Evolutionary conservation across 2,113 vertebrate species (phyloP).

Genomic region (Cisticola juncidis): DNA sequence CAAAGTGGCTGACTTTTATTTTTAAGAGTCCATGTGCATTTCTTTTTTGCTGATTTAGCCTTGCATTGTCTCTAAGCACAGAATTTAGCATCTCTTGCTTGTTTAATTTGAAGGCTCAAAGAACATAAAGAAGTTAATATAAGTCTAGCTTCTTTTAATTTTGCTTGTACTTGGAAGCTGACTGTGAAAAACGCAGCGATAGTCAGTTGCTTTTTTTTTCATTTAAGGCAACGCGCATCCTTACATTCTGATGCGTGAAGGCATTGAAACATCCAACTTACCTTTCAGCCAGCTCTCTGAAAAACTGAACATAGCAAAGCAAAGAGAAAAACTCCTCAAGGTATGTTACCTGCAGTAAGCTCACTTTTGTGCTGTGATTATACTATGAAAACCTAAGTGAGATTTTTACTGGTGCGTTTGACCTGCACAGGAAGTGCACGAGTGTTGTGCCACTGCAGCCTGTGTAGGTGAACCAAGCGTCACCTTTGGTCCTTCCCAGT

Average conservation of each 20-base stretch:
- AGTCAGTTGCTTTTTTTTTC: constrained; percentile 38
- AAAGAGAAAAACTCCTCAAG: constrained; percentile 75
- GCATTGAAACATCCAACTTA: constrained; percentile 65
- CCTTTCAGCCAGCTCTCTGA: constrained; percentile 70
- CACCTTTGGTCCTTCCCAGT: not conserved
- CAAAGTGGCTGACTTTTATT: constrained; percentile 42
- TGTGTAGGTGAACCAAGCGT: not conserved
- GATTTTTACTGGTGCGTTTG: not conserved
- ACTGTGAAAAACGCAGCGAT: not conserved
- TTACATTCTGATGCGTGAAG: constrained; percentile 63
- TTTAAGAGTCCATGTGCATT: not conserved
- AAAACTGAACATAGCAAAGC: constrained; percentile 66
- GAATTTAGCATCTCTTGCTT: not conserved
- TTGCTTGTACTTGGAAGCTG: not conserved
- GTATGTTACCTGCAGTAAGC: constrained; percentile 44
- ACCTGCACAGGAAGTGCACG: not conserved
- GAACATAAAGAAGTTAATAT: not conserved
- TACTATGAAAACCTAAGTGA: not conserved
- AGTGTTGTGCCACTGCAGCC: not conserved
- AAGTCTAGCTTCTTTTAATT: not conserved
- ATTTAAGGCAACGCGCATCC: constrained; percentile 65
- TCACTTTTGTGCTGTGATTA: constrained; percentile 5
- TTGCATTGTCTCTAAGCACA: not conserved
- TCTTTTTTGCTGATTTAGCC: not conserved
- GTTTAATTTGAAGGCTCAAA: not conserved